Evolutionary conservation across 2,113 vertebrate genomes (phyloP).

Genomic region (Seriola dumerili): DNA sequence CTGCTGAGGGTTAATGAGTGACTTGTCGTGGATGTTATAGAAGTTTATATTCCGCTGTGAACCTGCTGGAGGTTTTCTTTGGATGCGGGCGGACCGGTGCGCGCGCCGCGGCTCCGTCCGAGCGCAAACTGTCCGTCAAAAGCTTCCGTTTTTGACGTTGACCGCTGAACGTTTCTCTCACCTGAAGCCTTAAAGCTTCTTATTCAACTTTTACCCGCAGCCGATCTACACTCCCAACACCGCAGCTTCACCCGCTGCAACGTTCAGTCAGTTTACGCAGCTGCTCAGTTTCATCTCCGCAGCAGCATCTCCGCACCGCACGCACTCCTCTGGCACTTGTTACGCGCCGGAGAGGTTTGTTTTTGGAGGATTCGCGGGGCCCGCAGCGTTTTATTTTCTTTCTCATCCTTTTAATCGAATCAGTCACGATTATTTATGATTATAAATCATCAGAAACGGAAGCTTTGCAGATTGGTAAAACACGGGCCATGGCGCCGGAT

Average conservation of each 20-base stretch:
- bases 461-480: not conserved
- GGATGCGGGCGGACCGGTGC: not conserved
- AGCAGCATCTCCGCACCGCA: no score
- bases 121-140: no score
- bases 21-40: not conserved
- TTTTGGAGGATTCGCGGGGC: not conserved
- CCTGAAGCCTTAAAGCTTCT: no score
- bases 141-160: no score
- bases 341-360: constrained; percentile 48
- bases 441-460: not conserved
- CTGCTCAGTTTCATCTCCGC: no score
- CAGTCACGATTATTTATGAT: not conserved
- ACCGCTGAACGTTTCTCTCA: no score
- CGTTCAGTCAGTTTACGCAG: no score
- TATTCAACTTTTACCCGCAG: no score
- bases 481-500: not conserved
- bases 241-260: no score
- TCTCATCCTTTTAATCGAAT: not conserved
- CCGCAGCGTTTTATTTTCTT: not conserved
- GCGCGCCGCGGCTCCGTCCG: not conserved
- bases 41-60: not conserved
- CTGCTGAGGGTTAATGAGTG: not conserved
- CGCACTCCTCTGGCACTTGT: constrained; percentile 55
- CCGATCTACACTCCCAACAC: no score
- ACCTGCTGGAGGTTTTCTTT: not conserved